phyloP scores from a whole-genome alignment of 37 sponge, comb jelly and placozoan species.

The Hexactinellida sp. region DNA sequence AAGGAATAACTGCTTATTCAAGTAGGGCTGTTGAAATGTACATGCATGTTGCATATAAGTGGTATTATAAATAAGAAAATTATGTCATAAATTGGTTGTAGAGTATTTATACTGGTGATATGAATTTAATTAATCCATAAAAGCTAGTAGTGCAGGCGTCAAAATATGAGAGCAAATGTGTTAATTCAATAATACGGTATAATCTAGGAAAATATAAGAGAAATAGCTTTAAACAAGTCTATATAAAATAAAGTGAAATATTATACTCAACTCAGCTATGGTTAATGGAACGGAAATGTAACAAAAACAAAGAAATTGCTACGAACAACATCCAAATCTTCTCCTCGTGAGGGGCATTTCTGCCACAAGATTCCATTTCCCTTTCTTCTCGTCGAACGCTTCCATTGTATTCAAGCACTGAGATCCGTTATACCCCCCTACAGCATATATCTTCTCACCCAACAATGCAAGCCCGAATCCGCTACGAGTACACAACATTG shows the following conservation, averaged over 20 bases:
- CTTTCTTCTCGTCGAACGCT: slow-evolving; percentile 32
- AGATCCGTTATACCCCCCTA: slow-evolving; percentile 63
- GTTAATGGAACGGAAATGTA: too few species aligned
- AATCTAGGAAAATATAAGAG: not conserved
- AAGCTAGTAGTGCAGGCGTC: too few species aligned
- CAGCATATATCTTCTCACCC: slow-evolving; percentile 43
- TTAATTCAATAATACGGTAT: not conserved
- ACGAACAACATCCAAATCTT: slow-evolving; percentile 75
- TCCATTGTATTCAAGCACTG: slow-evolving; percentile 48
- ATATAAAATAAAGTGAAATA: not conserved
- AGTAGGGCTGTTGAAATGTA: too few species aligned
- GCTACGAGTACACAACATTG: slow-evolving; percentile 45
- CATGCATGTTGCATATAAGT: not conserved
- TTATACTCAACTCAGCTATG: not conserved
- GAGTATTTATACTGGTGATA: too few species aligned
- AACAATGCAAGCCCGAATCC: slow-evolving; percentile 58
- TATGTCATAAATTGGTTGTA: too few species aligned
- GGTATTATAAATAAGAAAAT: too few species aligned
- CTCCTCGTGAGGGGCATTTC: slow-evolving; percentile 32
- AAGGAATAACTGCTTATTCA: too few species aligned
- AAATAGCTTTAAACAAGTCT: not conserved
- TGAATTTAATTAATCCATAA: too few species aligned
- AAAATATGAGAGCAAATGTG: too few species aligned
- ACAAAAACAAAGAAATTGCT: not conserved
- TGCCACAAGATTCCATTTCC: slow-evolving; percentile 40